Conservation (phyloP, 2,113 vertebrate species). For the Halichoeres trimaculatus region DNA sequence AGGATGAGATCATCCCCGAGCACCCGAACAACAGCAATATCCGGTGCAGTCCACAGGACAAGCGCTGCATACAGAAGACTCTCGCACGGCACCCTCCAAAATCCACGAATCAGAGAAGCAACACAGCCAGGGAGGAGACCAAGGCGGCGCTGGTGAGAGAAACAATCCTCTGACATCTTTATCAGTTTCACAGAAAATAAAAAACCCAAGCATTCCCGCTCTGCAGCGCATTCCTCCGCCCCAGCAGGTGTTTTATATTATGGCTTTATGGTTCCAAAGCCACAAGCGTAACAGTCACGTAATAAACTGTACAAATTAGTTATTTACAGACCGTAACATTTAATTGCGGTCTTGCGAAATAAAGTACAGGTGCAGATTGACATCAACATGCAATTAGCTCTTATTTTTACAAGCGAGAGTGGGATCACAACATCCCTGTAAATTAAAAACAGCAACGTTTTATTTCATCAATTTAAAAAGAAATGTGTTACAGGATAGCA, state of each 20-base stretch:
- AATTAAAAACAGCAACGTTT: slow-evolving; percentile 35
- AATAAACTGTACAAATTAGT: slow-evolving; percentile 65
- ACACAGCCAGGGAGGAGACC: slow-evolving; percentile 83
- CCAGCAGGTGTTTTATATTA: slow-evolving; percentile 65
- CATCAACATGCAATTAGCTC: slow-evolving; percentile 48
- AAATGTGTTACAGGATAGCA: slow-evolving; percentile 8
- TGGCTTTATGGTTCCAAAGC: slow-evolving; percentile 39
- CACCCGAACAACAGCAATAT: slow-evolving; percentile 92
- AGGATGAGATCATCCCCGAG: slow-evolving; percentile 85
- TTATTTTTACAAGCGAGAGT: slow-evolving; percentile 21
- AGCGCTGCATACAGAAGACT: slow-evolving; percentile 90
- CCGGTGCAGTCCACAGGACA: slow-evolving; percentile 91
- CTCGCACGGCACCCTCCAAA: slow-evolving; percentile 83
- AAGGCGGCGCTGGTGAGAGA: slow-evolving; percentile 82
- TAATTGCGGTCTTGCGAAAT: slow-evolving; percentile 53
- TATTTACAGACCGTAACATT: slow-evolving; percentile 64
- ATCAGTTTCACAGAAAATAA: slow-evolving; percentile 28
- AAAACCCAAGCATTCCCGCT: not conserved
- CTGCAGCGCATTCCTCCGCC: not conserved
- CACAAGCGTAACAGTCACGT: slow-evolving; percentile 41
- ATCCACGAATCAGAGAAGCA: slow-evolving; percentile 87
- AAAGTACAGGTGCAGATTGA: slow-evolving; percentile 46
- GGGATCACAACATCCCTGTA: slow-evolving; percentile 5
- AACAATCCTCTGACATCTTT: slow-evolving; percentile 6
- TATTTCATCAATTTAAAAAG: not conserved